Evolutionary conservation across 2,888 invertebrate species (phyloP), one percentile per base, ranked within the genome.

Genomic region (Mythimna albipuncta): DNA sequence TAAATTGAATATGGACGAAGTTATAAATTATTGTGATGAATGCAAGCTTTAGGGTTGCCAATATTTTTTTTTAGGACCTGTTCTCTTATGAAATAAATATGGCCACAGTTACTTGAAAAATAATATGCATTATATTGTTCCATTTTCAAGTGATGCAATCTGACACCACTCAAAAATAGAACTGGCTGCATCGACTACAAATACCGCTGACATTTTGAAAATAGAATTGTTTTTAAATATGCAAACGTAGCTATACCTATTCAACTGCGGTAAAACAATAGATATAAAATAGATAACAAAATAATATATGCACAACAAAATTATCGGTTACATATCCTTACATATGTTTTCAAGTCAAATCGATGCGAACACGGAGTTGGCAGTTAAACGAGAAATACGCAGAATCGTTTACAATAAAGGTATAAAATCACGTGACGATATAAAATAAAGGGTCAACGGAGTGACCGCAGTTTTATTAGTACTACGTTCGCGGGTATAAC

Each of bases 341-440:
- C 72, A 72, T 72, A 75, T 59, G 72, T 81, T 72, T 63, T 62
- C 44, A 61, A n/a, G 57, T 70, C 79, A 82, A 79, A 67, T 65
- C 63, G 68, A 72, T 66, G 44, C 63, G 26, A 68, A 79, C 74
- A 77, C 64, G 59, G 64, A 67, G 65, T 54, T 71, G 75, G 72
- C 80, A 62, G 80, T 85, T 76, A 85, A 83, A 82, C 78, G 61
- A 75, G 76, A 83, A 82, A 84, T 85, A 81, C 85, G 38, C 64
- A 66, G 85, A 85, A 85, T 80, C 85, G 85, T 80, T 85, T 83
- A 85, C 85, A 82, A 77, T 83, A 85, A 75, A 75, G 72, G 68
- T 72, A 78, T 78, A 78, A 55, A 77, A 52, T 38, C 57, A 75
- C 67, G 78, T 83, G 79, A 76, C 77, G 83, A 70, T 76, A 77